Conservation (phyloP, 2,797 vertebrate species). For the Sebastes trivittatus region DNA sequence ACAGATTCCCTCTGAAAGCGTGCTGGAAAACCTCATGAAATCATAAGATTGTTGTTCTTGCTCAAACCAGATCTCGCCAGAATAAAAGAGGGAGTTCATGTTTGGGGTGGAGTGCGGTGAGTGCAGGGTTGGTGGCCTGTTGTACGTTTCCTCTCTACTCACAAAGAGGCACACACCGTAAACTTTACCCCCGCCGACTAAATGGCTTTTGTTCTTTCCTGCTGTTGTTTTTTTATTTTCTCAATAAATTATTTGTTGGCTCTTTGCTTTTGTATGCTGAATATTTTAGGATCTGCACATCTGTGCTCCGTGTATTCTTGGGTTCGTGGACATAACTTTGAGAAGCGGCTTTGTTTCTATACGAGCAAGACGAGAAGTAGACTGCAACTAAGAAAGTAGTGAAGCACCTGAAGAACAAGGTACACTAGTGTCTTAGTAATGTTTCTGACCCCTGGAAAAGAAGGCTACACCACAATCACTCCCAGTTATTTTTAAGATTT, state of each 20-base stretch:
- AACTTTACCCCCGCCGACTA: slow-evolving; percentile 49
- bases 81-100: slow-evolving; percentile 21
- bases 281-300: slow-evolving; percentile 81
- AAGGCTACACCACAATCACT: not conserved
- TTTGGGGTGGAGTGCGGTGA: slow-evolving; percentile 22
- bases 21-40: slow-evolving; percentile 55
- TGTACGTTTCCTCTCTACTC: slow-evolving; percentile 28
- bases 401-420: not conserved
- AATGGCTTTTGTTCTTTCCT: slow-evolving; percentile 77
- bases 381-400: not conserved
- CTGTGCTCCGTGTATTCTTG: slow-evolving; percentile 62
- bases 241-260: slow-evolving; percentile 82
- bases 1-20: slow-evolving; percentile 51
- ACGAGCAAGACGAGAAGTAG: not conserved
- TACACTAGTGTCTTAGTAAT: not conserved
- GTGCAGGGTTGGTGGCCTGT: slow-evolving; percentile 14
- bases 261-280: slow-evolving; percentile 76
- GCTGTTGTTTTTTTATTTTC: slow-evolving; percentile 71
- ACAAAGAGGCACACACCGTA: slow-evolving; percentile 12
- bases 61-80: slow-evolving; percentile 42
- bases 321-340: slow-evolving; percentile 45
- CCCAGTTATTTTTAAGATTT: not conserved
- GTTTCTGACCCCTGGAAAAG: not conserved
- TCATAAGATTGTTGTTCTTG: slow-evolving; percentile 54
- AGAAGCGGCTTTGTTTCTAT: slow-evolving; percentile 35